phyloP scores from a whole-genome alignment of 2,797 vertebrate species.

The Sarcophilus harrisii region DNA sequence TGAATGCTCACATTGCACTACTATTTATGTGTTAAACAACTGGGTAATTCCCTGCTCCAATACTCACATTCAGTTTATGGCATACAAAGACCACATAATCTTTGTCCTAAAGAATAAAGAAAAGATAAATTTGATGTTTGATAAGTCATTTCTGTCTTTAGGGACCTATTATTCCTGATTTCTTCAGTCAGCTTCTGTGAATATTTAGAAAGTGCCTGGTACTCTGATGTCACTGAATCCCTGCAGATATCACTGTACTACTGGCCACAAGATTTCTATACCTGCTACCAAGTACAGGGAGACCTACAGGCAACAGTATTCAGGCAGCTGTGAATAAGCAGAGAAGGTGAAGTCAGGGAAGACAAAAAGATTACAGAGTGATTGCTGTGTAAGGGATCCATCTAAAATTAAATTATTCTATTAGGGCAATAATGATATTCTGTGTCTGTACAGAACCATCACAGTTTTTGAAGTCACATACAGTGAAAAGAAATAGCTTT shows the following conservation, averaged over 20 bases:
- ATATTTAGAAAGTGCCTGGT: not conserved
- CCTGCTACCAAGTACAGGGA: not conserved
- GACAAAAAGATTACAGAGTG: not conserved
- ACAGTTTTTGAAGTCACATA: not conserved
- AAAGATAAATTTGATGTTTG: not conserved
- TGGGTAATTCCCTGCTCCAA: not conserved
- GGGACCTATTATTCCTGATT: not conserved
- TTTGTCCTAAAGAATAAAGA: not conserved
- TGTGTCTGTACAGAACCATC: not conserved
- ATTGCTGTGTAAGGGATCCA: not conserved
- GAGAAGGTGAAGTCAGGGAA: not conserved
- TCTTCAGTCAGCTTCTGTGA: not conserved
- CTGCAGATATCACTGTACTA: not conserved
- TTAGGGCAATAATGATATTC: not conserved
- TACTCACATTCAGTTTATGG: not conserved
- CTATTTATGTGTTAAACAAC: not conserved
- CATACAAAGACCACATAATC: not conserved
- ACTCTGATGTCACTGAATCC: not conserved
- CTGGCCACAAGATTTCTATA: not conserved
- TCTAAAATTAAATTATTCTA: not conserved
- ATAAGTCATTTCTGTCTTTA: not conserved
- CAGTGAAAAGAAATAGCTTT: not conserved
- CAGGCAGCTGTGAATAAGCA: not conserved
- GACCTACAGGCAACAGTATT: not conserved
- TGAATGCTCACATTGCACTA: not conserved